Evolutionary conservation across 2,113 vertebrate genomes (phyloP).

Genomic region (Gymnogyps californianus): DNA sequence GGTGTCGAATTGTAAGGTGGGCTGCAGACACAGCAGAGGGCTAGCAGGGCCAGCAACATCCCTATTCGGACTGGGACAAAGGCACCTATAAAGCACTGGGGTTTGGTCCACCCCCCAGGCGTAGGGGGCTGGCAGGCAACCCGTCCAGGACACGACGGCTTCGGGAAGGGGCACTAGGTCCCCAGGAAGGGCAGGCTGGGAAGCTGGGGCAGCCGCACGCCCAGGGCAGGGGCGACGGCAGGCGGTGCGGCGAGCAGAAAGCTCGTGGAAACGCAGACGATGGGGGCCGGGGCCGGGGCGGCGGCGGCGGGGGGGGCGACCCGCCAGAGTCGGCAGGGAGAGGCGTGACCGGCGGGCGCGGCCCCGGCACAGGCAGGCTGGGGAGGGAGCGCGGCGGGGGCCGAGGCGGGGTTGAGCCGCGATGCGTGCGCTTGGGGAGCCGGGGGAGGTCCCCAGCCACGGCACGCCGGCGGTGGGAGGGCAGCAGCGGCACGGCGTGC

Average conservation of each 20-base stretch:
- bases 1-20: background rate
- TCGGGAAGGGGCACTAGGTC: background rate
- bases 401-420: background rate
- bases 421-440: background rate
- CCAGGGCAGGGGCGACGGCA: background rate
- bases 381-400: background rate
- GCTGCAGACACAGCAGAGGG: background rate
- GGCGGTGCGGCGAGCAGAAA: background rate
- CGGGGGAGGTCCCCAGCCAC: background rate
- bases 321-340: background rate
- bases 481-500: background rate
- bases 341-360: background rate
- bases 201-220: no score
- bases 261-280: background rate
- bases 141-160: background rate
- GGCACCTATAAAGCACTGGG: background rate
- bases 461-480: background rate
- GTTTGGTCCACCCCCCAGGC: background rate
- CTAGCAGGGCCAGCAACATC: background rate
- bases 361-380: background rate
- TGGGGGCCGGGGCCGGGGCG: no score
- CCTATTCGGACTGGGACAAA: background rate
- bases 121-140: background rate
- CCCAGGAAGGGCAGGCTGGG: background rate
- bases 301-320: no score